Percentiles rank a stretch among this genome's conserved stretches.
Conservation (phyloP, 2,113 vertebrate species). For the Cyanistes caeruleus region DNA sequence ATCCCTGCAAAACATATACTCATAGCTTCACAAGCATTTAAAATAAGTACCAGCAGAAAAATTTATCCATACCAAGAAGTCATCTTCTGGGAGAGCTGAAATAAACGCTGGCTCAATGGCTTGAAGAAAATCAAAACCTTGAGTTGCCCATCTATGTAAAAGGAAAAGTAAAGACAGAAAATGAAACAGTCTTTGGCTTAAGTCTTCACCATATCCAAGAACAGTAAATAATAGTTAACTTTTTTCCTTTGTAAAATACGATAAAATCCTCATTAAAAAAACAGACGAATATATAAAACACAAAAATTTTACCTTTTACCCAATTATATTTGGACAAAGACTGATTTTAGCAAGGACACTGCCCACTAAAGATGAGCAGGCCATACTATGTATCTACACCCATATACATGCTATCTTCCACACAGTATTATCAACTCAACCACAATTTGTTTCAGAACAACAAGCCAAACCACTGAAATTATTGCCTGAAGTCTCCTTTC, state of each 20-base stretch:
- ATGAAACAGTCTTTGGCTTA: not conserved
- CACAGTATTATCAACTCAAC: not conserved
- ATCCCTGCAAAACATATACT: not conserved
- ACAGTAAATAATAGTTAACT: not conserved
- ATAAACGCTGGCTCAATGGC: constrained; percentile 97
- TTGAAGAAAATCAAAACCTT: constrained; percentile 99
- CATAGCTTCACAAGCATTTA: not conserved
- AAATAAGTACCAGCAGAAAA: not conserved
- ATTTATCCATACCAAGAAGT: constrained; percentile 89
- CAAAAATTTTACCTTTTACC: not conserved
- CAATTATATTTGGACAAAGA: not conserved
- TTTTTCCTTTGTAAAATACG: not conserved
- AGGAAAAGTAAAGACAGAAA: not conserved
- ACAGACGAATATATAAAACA: not conserved
- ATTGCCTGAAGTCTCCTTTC: not conserved
- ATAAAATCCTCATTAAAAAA: not conserved
- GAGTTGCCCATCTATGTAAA: constrained; percentile 91
- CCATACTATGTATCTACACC: not conserved
- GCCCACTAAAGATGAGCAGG: not conserved
- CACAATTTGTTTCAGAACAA: not conserved
- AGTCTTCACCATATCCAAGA: not conserved
- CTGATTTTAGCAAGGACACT: not conserved
- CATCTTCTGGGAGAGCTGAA: constrained; percentile 95
- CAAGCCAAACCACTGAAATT: not conserved
- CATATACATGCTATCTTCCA: not conserved